Conservation (phyloP, 2,888 invertebrate genomes). For the Deroplatys truncata region DNA sequence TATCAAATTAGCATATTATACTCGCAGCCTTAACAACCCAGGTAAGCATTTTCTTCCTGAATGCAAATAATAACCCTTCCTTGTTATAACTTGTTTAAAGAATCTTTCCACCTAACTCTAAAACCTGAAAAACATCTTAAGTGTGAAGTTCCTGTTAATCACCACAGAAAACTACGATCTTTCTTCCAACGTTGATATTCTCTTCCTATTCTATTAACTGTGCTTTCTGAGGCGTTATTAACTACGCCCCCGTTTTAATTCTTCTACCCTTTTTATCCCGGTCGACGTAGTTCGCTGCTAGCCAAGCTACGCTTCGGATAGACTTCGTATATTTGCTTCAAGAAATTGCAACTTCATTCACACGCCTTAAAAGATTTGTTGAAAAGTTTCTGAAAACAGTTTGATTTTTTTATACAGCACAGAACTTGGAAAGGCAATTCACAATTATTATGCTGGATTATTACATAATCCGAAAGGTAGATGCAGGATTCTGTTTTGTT, state of each 20-base stretch:
- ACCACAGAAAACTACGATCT: not conserved
- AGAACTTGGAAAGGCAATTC: too few relatives aligned
- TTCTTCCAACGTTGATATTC: not conserved
- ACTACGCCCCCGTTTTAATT: not conserved
- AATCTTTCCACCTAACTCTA: not conserved
- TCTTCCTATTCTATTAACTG: not conserved
- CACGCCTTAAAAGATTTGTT: not conserved
- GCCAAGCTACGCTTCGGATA: not conserved
- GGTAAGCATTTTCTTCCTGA: too few relatives aligned
- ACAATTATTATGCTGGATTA: not conserved
- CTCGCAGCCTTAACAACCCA: too few relatives aligned
- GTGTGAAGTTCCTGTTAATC: not conserved
- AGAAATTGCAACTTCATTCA: not conserved
- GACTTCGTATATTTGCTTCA: not conserved
- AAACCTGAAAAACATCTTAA: not conserved
- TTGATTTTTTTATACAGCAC: not conserved
- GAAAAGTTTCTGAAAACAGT: not conserved
- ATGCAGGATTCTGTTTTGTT: too few relatives aligned
- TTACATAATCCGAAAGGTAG: not conserved
- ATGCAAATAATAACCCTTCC: too few relatives aligned
- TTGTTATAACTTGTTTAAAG: not conserved
- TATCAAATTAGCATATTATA: too few relatives aligned
- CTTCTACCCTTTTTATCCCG: not conserved
- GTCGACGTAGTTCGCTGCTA: not conserved
- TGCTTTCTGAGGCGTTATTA: not conserved